Evolutionary conservation across 2,797 vertebrate genomes (phyloP).

Genomic region (Falco columbarius): DNA sequence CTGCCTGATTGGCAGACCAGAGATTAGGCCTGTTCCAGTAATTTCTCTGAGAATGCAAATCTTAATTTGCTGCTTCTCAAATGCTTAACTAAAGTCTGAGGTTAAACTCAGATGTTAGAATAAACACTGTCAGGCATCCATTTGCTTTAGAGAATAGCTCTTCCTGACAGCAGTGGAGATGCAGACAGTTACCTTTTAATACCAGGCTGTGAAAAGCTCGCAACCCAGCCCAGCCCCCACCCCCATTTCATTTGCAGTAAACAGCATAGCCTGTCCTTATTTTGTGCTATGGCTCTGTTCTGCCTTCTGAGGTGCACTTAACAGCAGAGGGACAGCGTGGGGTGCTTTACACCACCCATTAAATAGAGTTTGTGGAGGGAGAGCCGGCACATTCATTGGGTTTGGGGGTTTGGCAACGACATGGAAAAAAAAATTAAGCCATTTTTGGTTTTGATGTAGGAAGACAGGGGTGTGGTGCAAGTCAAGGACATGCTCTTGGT

Average conservation of each 20-base stretch:
- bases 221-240: neutral
- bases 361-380: conserved; percentile 10
- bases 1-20: conserved; percentile 45
- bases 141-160: conserved; percentile 71
- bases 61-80: conserved; percentile 49
- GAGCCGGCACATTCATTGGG: neutral
- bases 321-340: conserved; percentile 12
- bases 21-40: conserved; percentile 49
- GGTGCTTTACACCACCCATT: conserved; percentile 44
- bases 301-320: conserved; percentile 56
- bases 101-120: conserved; percentile 34
- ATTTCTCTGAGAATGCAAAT: conserved; percentile 48
- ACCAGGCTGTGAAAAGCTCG: conserved; percentile 67
- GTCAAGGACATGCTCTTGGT: conserved; percentile 73
- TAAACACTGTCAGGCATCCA: conserved; percentile 63
- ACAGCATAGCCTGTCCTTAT: conserved; percentile 21
- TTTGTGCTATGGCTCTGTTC: conserved; percentile 21
- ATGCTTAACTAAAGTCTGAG: conserved; percentile 61
- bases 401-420: neutral
- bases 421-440: conserved; percentile 49
- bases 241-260: conserved; percentile 61
- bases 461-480: conserved; percentile 41
- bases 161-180: conserved; percentile 64
- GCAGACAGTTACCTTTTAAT: conserved; percentile 69
- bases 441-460: conserved; percentile 60